Conservation (phyloP, 64 coral and sea anemone species). For the Pocillopora damicornis region DNA sequence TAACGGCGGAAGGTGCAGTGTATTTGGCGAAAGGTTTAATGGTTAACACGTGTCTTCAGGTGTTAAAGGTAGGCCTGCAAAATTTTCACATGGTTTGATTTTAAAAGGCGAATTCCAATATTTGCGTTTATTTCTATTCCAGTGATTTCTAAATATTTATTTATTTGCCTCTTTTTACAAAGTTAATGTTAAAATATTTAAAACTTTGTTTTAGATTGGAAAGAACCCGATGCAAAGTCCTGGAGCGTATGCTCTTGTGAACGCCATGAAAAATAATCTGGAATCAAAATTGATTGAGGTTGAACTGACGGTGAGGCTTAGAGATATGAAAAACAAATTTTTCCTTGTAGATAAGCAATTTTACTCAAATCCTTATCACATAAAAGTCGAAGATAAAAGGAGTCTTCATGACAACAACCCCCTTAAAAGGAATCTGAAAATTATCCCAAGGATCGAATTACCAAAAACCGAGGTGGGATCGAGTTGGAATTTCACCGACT, state of each 20-base stretch:
- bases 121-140: too few relatives aligned
- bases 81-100: not conserved
- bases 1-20: slow-evolving; percentile 91
- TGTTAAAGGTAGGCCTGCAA: slow-evolving; percentile 51
- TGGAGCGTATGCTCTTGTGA: slow-evolving; percentile 86
- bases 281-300: slow-evolving; percentile 69
- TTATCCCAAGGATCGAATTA: too few relatives aligned
- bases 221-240: slow-evolving; percentile 98
- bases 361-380: too few relatives aligned
- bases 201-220: slow-evolving; percentile 67
- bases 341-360: not conserved
- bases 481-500: too few relatives aligned
- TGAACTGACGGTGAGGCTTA: slow-evolving; percentile 72
- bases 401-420: too few relatives aligned
- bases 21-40: slow-evolving; percentile 75
- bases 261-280: slow-evolving; percentile 87
- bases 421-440: too few relatives aligned
- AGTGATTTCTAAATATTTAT: too few relatives aligned
- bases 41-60: slow-evolving; percentile 78
- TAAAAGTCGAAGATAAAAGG: too few relatives aligned
- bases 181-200: not conserved
- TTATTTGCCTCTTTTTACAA: not conserved
- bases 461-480: too few relatives aligned
- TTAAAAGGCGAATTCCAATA: not conserved
- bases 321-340: not conserved